A percentile compares a stretch with the other conserved stretches of the same genome.
These are phyloP conservation scores for Cantharis lateralis DNA, from an alignment of 2,888 invertebrate genomes.

Conservation along the genomic window DNA sequence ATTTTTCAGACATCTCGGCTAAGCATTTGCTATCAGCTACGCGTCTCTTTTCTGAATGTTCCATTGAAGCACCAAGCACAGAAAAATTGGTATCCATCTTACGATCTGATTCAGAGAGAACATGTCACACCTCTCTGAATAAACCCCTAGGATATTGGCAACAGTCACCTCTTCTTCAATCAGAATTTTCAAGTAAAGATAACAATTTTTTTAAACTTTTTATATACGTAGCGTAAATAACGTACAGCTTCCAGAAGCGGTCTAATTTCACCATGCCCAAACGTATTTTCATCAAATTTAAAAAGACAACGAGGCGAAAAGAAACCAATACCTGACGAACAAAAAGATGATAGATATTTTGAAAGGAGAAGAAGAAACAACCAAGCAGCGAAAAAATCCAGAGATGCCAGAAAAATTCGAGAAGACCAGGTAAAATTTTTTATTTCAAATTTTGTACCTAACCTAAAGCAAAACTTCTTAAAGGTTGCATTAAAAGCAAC, in stretches of 20 bases:
- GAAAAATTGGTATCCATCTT: constrained; percentile 13
- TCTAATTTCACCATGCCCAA: constrained; percentile 15
- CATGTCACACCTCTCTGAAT: constrained; percentile 4
- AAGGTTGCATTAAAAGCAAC: constrained; percentile 84
- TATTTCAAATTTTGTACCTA: background rate
- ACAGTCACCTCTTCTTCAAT: constrained; percentile 5
- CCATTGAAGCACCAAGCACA: constrained; percentile 7
- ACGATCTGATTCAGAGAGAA: constrained; percentile 10
- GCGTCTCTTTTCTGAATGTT: constrained; percentile 14
- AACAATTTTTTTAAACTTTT: background rate
- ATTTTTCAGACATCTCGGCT: constrained; percentile 14
- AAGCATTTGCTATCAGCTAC: constrained; percentile 19
- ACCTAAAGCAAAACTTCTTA: constrained; percentile 32
- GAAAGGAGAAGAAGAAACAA: constrained; percentile 87
- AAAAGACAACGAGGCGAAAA: constrained; percentile 78
- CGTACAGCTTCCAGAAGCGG: constrained; percentile 1
- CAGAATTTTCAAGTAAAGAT: constrained; percentile 13
- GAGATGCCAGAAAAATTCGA: constrained; percentile 83
- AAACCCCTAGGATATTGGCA: constrained; percentile 19
- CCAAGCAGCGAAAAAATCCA: constrained; percentile 88
- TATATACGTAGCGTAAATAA: background rate
- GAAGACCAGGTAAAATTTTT: constrained; percentile 74
- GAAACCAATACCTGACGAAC: constrained; percentile 82
- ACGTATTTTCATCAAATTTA: constrained; percentile 37
- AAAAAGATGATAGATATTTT: constrained; percentile 89